Evolutionary conservation across 2,888 invertebrate species (phyloP), one percentile per base, ranked within the genome.

Genomic region (Creontiades dilutus): DNA sequence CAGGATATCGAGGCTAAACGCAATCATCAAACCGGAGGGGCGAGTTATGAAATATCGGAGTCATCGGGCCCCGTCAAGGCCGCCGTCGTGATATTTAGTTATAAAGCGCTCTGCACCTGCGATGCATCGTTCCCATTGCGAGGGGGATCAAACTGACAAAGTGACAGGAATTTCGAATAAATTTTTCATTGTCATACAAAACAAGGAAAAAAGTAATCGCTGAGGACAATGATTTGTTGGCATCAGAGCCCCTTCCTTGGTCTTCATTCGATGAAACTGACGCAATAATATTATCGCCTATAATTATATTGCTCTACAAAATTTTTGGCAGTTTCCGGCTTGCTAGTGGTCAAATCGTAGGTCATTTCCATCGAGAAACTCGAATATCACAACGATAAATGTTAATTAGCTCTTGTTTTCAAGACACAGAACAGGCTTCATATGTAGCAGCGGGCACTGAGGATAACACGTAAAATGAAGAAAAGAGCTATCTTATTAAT

Each of bases 21-120:
- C 68, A 23, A 68, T 23, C 68, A 68, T 68, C 19, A 68, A 68
- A 13, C 68, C 9, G 68, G 68, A 19, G 23, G 68, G 68, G 23
- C 0, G 68, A 27, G 68, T 68, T 68, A 68, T 68, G 68, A 68
- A 68, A 68, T 68, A 68, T 68, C 68, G 68, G 9, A 68, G 68
- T 68, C 68, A 23, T 68, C 13, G 68, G 13, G 68, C 27, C 68
- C 68, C 23, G 68, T 68, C 68, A 68, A 68, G 68, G 68, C 27
- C 68, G 68, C 27, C 27, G 68, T 12, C 23, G 68, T 68, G 68
- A 68, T 68, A 68, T 68, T 68, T 68, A 68, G 68, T 23, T 68
- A 68, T 23, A 19, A 68, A 68, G 68, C 23, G 68, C 9, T 68
- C 23, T 27, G 12, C 68, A 68, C 68, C 68, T 68, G 68, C 68